Conservation (phyloP, 2,113 vertebrate genomes). For the Hippocampus zosterae region DNA sequence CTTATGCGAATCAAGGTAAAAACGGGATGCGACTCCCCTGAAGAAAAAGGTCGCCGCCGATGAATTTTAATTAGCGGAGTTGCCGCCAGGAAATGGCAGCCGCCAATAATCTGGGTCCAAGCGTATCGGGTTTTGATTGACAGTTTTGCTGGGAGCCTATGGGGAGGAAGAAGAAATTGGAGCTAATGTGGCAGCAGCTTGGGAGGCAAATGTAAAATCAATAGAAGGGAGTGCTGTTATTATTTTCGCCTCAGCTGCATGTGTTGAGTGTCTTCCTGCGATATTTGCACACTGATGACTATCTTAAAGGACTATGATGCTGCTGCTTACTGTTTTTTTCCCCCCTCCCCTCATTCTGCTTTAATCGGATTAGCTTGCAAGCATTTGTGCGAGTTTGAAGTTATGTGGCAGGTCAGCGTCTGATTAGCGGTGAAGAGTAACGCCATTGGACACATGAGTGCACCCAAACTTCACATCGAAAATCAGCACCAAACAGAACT, state of each 20-base stretch:
- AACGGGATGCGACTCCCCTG: neutral
- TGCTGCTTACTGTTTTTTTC: conserved; percentile 15
- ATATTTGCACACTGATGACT: conserved; percentile 37
- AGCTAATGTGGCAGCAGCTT: neutral
- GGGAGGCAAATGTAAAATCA: conserved; percentile 18
- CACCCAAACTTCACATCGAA: neutral
- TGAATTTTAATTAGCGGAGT: conserved; percentile 26
- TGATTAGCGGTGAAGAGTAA: neutral
- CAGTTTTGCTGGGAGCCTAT: neutral
- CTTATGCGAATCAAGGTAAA: conserved; percentile 33
- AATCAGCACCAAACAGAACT: neutral
- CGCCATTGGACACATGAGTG: neutral
- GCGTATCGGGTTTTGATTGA: conserved; percentile 38
- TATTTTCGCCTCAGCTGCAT: conserved; percentile 18
- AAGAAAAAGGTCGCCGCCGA: conserved; percentile 37
- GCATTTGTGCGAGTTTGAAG: conserved; percentile 21
- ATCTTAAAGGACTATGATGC: conserved; percentile 39
- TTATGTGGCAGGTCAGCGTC: neutral
- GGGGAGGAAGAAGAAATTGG: neutral
- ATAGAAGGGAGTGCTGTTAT: neutral
- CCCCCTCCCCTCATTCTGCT: conserved; percentile 8
- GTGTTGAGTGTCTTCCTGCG: conserved; percentile 12
- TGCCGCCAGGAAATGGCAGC: conserved; percentile 12
- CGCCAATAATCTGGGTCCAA: conserved; percentile 33
- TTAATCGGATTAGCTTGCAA: conserved; percentile 39